phyloP scores from a whole-genome alignment of 2,888 invertebrate genomes.

The Latheticus oryzae region DNA sequence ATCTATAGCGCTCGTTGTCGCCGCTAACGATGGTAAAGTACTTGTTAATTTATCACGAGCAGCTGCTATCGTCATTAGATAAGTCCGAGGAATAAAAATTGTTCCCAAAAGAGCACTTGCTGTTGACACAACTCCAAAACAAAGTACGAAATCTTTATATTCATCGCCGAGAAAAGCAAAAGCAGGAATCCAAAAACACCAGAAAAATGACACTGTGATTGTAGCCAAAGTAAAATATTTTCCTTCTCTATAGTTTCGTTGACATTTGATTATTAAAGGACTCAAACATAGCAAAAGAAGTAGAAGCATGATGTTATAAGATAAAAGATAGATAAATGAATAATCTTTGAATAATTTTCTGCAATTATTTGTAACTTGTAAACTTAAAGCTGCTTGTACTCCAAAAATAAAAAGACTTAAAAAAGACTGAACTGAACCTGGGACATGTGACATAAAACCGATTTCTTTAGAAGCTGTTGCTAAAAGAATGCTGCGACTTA shows the following conservation, averaged over 20 bases:
- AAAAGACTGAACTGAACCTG: conserved; percentile 76
- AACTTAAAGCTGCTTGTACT: conserved; percentile 70
- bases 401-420: conserved; percentile 74
- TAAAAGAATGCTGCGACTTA: conserved; percentile 74
- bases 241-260: conserved; percentile 78
- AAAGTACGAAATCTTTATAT: conserved; percentile 72
- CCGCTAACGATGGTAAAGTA: conserved; percentile 67
- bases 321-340: conserved; percentile 68
- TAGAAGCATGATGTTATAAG: conserved; percentile 74
- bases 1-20: conserved; percentile 65
- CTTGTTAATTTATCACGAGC: conserved; percentile 72
- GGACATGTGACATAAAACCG: conserved; percentile 76
- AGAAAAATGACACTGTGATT: conserved; percentile 68
- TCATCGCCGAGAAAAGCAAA: conserved; percentile 67
- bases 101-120: conserved; percentile 73
- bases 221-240: conserved; percentile 70
- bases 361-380: conserved; percentile 66
- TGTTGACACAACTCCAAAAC: conserved; percentile 72
- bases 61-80: conserved; percentile 74
- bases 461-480: conserved; percentile 75
- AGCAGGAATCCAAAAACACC: conserved; percentile 72
- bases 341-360: conserved; percentile 66
- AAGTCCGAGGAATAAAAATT: conserved; percentile 77
- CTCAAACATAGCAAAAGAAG: conserved; percentile 69
- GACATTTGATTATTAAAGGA: conserved; percentile 73